Base-by-base conservation (phyloP, 1,140 invertebrate species). In the Drosophila athabasca region DNA sequence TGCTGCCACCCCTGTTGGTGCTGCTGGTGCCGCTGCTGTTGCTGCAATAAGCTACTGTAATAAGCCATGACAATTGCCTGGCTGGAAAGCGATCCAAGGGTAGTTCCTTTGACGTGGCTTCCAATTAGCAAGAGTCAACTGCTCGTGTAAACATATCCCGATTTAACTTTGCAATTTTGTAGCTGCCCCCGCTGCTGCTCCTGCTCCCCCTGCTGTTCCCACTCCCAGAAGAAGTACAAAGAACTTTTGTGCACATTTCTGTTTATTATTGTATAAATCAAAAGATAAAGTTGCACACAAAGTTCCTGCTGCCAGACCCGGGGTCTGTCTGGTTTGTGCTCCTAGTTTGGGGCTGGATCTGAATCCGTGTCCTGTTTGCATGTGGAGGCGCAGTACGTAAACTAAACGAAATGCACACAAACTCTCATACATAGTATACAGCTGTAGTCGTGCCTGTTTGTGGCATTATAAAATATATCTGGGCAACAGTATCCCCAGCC, bases 241-340 rank as follows among this genome's bases (percentile, higher is more conserved):
- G 55, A 72, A 85, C 62, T 79, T 78, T 72, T 61, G 64, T 71
- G 70, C 67, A 78, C 79, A 76, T 79, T 79, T 83, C 62, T 83
- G 79, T 79, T 87, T 87, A 88, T 82, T 83, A 83, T 88, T 88
- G 79, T 87, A 79, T 88, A 88, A 87, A 88, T 87, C 83, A 88
- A 73, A 75, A 81, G 61, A 83, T 82, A 82, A 87, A 78, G 65
- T 82, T 69, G 70, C 62, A 69, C 55, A 76, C 53, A 79, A 65
- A 67, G 50, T 82, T 79, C 54, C 52, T 58, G 51, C 54, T 48
- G 35, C 26, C 58, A 55, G 35, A 51, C 50, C 44, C 13, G 9
- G 35, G 17, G 9, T 17, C 49, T 52, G n/a, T 24, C 22, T 64
- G 19, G 43, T 58, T 55, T 31, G 7, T 59, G 31, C 31, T 29